Conservation (phyloP, 1,140 invertebrate species). For the Pseudomyrmex flavicornis region DNA sequence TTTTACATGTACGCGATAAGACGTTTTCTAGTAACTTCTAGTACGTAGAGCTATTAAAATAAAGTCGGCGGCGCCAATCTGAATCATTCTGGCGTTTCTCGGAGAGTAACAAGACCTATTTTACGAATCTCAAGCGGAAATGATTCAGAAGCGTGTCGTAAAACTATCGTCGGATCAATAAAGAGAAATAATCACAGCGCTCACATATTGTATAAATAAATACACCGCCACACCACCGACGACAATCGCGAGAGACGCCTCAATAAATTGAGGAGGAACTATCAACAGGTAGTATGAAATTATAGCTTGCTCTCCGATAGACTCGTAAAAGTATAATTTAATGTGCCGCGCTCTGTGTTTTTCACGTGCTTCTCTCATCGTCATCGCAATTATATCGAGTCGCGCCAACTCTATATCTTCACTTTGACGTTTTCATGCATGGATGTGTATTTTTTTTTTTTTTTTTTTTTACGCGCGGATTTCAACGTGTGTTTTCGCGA, state of each 20-base stretch:
- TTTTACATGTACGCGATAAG: too few species aligned
- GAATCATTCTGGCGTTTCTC: too few species aligned
- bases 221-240: background rate
- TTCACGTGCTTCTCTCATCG: background rate
- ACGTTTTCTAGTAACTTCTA: too few species aligned
- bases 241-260: background rate
- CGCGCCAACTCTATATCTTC: background rate
- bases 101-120: too few species aligned
- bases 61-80: too few species aligned
- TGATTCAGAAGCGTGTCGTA: background rate
- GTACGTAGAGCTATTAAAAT: too few species aligned
- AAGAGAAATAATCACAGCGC: background rate
- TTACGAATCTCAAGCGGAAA: background rate
- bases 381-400: background rate
- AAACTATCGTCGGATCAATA: background rate
- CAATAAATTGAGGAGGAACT: background rate
- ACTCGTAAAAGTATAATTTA: conserved; percentile 30
- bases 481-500: conserved; percentile 42
- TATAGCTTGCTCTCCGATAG: background rate
- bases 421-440: background rate
- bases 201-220: background rate
- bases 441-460: background rate
- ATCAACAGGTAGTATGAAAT: conserved; percentile 43
- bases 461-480: too few species aligned
- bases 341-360: conserved; percentile 21